Evolutionary conservation across 2,797 vertebrate genomes (phyloP), one percentile per base, ranked within the genome.

Genomic region (Acrocephalus scirpaceus): DNA sequence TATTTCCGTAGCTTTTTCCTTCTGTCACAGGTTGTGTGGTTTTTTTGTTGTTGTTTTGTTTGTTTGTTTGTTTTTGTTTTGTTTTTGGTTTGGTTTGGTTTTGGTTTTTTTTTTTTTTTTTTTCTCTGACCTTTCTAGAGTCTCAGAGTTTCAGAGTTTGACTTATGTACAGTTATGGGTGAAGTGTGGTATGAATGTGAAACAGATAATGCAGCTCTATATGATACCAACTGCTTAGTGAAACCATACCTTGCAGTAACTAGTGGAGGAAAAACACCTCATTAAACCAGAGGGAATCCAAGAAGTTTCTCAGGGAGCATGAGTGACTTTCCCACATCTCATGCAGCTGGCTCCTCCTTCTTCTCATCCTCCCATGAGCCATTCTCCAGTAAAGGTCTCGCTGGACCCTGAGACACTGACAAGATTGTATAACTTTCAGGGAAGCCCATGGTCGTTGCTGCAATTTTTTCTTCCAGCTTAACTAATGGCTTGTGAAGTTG

Each of bases 381-480:
- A 16, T 92, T 91, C 44, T 48, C 38, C 13, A 54, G 18, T 56
- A 66, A 53, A 9, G 32, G 50, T 77, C 58, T 86, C 0, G 0
- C 32, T 86, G 85, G n/a, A 70, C 70, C 95, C 77, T 86, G 50
- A 71, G 54, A 50, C 30, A 25, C 66, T 73, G 90, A 93, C 61
- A 89, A 91, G 85, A 73, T 45, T 1, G 0, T 27, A 2, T 58
- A 91, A 92, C n/a, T 70, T n/a, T 60, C 40, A 78, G 57, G 48
- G n/a, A 73, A 81, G 53, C 30, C 9, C 7, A n/a, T 36, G 38
- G n/a, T 34, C 70, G 61, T 76, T 82, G 56, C 58, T 84, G 30
- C 62, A 94, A 67, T 97, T 96, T 94, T 87, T 94, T 75, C 91
- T 97, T 97, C 96, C 67, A 83, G 66, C 81, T 96, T 97, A 96